A percentile compares a stretch with the other conserved stretches of the same genome.
Evolutionary conservation across 2,797 vertebrate genomes (phyloP).

Genomic region (Discoglossus pictus): DNA sequence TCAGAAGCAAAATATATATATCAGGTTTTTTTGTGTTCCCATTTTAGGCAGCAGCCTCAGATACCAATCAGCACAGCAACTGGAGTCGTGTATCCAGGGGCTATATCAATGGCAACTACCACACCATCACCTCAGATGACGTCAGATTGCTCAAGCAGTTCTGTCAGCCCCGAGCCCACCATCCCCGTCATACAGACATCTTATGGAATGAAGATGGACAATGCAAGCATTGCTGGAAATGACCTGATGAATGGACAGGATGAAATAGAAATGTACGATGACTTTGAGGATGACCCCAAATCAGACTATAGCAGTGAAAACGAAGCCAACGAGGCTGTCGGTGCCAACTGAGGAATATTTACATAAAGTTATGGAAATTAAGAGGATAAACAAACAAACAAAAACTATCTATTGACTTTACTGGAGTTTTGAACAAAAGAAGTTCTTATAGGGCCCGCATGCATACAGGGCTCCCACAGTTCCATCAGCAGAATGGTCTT

Average conservation of each 20-base stretch:
- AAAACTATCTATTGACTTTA: constrained; percentile 65
- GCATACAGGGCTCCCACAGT: constrained; percentile 90
- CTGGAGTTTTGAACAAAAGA: constrained; percentile 69
- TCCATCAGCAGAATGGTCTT: constrained; percentile 98
- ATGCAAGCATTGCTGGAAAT: constrained; percentile 77
- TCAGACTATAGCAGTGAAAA: constrained; percentile 99
- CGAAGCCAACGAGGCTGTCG: constrained; percentile 92
- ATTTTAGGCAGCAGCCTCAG: constrained; percentile 86
- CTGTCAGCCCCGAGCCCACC: constrained; percentile 94
- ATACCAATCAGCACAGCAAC: constrained; percentile 94
- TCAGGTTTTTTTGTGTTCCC: not conserved
- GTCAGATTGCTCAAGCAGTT: constrained; percentile 97
- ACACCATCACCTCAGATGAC: constrained; percentile 98
- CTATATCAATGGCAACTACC: constrained; percentile 93
- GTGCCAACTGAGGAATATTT: constrained; percentile 88
- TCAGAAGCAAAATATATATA: too few species aligned
- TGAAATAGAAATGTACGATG: constrained; percentile 98
- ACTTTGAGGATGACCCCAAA: constrained; percentile 98
- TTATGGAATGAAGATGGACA: constrained; percentile 94
- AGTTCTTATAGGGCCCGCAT: constrained; percentile 92
- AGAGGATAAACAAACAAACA: constrained; percentile 63
- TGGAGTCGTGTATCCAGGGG: constrained; percentile 94
- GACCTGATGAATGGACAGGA: constrained; percentile 90
- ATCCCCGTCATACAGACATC: constrained; percentile 98
- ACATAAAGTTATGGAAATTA: constrained; percentile 34